Conservation (phyloP, 2,113 vertebrate genomes). For the Cynoglossus semilaevis region DNA sequence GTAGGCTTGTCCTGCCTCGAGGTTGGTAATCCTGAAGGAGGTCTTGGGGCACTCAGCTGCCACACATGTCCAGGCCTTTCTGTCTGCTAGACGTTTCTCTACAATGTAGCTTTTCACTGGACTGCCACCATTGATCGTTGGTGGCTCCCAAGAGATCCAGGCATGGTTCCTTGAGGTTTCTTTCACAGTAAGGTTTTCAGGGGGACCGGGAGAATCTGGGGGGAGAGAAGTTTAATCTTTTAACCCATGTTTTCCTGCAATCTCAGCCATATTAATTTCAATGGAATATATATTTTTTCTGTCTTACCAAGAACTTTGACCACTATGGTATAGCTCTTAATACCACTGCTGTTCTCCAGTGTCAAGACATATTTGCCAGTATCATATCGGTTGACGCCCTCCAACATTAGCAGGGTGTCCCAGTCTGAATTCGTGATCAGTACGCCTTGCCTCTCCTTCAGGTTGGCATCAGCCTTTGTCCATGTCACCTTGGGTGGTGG, state of each 20-base stretch:
- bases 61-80: slow-evolving; percentile 97
- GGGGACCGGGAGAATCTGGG: slow-evolving; percentile 92
- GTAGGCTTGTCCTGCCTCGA: slow-evolving; percentile 93
- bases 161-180: slow-evolving; percentile 89
- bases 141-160: slow-evolving; percentile 90
- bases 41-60: slow-evolving; percentile 87
- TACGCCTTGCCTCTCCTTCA: slow-evolving; percentile 88
- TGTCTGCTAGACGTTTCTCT: slow-evolving; percentile 95
- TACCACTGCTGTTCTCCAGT: slow-evolving; percentile 92
- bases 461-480: slow-evolving; percentile 88
- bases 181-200: slow-evolving; percentile 87
- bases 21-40: slow-evolving; percentile 88
- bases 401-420: slow-evolving; percentile 90
- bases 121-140: slow-evolving; percentile 91
- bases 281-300: too few relatives aligned
- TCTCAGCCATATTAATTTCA: too few relatives aligned
- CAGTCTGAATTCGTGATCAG: slow-evolving; percentile 93
- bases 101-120: slow-evolving; percentile 94
- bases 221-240: not conserved
- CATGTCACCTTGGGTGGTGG: slow-evolving; percentile 93
- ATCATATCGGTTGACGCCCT: slow-evolving; percentile 94
- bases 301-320: slow-evolving; percentile 96
- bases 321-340: slow-evolving; percentile 91
- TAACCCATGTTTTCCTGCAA: too few relatives aligned
- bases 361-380: slow-evolving; percentile 94